These are phyloP conservation scores for Apamea epomidion DNA, from an alignment of 2,888 invertebrate species.

Conservation along the genomic window DNA sequence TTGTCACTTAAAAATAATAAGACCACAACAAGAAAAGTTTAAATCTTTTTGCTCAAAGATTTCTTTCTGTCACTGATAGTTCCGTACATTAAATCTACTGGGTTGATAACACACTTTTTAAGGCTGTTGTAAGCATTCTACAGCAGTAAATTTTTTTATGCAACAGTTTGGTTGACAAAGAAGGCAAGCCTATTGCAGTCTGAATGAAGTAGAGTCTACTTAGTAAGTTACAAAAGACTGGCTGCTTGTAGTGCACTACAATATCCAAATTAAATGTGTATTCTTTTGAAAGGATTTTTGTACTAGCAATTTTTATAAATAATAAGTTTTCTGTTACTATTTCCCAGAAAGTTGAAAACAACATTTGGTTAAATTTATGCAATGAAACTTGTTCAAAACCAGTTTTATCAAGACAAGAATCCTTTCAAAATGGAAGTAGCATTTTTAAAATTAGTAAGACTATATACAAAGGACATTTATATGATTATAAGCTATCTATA, in stretches of 20 bases:
- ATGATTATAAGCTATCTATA: conserved; percentile 24
- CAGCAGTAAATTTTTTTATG: neutral
- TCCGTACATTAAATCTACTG: neutral
- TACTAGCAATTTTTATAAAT: neutral
- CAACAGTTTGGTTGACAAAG: neutral
- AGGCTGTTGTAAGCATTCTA: neutral
- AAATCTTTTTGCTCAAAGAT: conserved; percentile 28
- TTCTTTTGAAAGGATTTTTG: conserved; percentile 49
- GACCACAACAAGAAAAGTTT: neutral
- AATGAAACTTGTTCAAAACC: conserved; percentile 40
- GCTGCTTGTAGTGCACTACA: neutral
- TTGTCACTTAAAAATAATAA: conserved; percentile 37
- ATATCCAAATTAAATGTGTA: conserved; percentile 27
- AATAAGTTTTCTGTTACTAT: neutral
- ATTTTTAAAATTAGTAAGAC: conserved; percentile 18
- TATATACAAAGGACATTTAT: conserved; percentile 27
- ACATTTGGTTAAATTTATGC: conserved; percentile 27
- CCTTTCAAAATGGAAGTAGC: conserved; percentile 43
- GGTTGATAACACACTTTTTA: neutral
- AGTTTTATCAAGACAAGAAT: conserved; percentile 44
- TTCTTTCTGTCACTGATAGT: conserved; percentile 18
- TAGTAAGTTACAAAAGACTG: conserved; percentile 3
- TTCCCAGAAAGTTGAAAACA: conserved; percentile 1
- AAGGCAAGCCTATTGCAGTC: neutral
- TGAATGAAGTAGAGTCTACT: neutral